phyloP scores from a whole-genome alignment of 2,797 vertebrate genomes.

The Catamblyrhynchus diadema region DNA sequence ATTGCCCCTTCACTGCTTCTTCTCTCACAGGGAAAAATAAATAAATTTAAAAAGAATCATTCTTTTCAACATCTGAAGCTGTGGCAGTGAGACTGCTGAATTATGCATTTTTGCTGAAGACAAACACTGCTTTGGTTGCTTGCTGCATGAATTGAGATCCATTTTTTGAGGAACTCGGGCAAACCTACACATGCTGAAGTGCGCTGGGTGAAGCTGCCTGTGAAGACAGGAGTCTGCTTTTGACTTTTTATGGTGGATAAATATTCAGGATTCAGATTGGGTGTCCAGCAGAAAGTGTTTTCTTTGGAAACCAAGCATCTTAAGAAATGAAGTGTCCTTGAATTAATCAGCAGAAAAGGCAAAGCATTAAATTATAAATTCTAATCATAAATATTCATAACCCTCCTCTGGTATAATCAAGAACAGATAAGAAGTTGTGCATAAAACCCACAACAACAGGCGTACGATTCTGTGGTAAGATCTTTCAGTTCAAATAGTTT shows the following conservation, averaged over 20 bases:
- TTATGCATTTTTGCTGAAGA: slow-evolving; percentile 64
- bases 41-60: not conserved
- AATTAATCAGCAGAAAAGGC: slow-evolving; percentile 81
- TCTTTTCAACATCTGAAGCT: slow-evolving; percentile 33
- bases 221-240: slow-evolving; percentile 36
- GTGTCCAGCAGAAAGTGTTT: slow-evolving; percentile 67
- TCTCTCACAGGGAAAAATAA: not conserved
- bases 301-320: slow-evolving; percentile 61
- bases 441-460: slow-evolving; percentile 69
- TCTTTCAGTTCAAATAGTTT: slow-evolving; percentile 53
- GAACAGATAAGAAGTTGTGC: slow-evolving; percentile 76
- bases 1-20: not conserved
- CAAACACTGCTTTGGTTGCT: slow-evolving; percentile 34
- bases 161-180: slow-evolving; percentile 25
- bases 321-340: slow-evolving; percentile 79
- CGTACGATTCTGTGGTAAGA: slow-evolving; percentile 58
- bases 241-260: slow-evolving; percentile 53
- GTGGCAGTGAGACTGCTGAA: slow-evolving; percentile 30
- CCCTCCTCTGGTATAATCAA: slow-evolving; percentile 73
- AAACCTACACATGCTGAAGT: not conserved
- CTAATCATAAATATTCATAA: slow-evolving; percentile 80
- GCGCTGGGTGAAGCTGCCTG: slow-evolving; percentile 17
- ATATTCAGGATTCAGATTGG: slow-evolving; percentile 69
- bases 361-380: slow-evolving; percentile 80
- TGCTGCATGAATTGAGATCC: slow-evolving; percentile 29